Conservation (phyloP, 2,113 vertebrate genomes). For the Hipposideros armiger region DNA sequence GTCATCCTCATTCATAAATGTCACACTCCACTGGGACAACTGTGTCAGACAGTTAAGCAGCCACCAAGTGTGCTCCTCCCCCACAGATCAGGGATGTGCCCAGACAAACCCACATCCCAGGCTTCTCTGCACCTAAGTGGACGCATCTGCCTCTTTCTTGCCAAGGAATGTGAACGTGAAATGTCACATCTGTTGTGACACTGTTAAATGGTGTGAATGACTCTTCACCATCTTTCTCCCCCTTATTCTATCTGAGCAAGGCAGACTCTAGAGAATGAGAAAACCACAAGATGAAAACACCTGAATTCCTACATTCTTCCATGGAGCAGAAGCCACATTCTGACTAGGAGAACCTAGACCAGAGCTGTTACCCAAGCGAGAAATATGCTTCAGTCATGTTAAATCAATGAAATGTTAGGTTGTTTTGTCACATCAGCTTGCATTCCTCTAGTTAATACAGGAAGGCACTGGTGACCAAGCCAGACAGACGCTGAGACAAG, state of each 20-base stretch:
- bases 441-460: not conserved
- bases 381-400: not conserved
- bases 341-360: not conserved
- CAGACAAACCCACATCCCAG: not conserved
- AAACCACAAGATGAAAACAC: not conserved
- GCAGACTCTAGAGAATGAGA: not conserved
- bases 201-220: not conserved
- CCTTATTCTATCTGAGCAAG: not conserved
- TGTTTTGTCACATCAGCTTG: not conserved
- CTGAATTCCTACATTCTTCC: not conserved
- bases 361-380: not conserved
- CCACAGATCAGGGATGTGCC: not conserved
- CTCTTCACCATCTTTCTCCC: not conserved
- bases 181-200: not conserved
- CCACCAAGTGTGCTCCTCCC: not conserved
- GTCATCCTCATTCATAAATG: not conserved
- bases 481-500: not conserved
- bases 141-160: not conserved
- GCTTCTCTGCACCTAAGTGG: not conserved
- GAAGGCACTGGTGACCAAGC: not conserved
- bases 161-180: not conserved
- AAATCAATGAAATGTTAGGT: not conserved
- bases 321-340: not conserved
- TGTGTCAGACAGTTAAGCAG: too few species aligned
- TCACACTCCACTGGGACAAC: not conserved